Percentiles rank a stretch among this genome's conserved stretches.
phyloP scores from a whole-genome alignment of 2,113 vertebrate genomes.

The Etheostoma spectabile region DNA sequence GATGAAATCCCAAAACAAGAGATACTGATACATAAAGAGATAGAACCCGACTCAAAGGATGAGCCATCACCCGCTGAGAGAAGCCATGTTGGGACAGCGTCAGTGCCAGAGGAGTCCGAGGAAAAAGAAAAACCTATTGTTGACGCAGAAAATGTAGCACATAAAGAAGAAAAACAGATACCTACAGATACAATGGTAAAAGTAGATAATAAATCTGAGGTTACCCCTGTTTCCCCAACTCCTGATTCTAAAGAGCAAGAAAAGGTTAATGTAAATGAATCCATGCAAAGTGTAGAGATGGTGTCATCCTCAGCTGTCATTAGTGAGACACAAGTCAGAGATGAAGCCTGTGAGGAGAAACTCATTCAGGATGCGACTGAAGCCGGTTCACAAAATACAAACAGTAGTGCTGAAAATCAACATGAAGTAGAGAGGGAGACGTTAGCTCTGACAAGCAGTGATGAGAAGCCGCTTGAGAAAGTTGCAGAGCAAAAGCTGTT shows the following conservation, averaged over 20 bases:
- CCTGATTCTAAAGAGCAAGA: conserved; percentile 42
- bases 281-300: conserved; percentile 25
- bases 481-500: conserved; percentile 40
- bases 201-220: conserved; percentile 32
- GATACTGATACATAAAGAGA: conserved; percentile 24
- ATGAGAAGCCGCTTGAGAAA: conserved; percentile 29
- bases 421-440: conserved; percentile 21
- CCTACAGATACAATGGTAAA: conserved; percentile 8
- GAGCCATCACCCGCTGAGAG: conserved; percentile 9
- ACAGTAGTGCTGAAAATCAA: conserved; percentile 45
- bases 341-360: conserved; percentile 30
- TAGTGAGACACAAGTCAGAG: conserved; percentile 39
- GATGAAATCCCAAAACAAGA: conserved; percentile 46
- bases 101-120: conserved; percentile 27
- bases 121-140: conserved; percentile 13
- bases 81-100: conserved; percentile 21
- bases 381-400: conserved; percentile 24
- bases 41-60: conserved; percentile 21
- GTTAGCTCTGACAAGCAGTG: conserved; percentile 4
- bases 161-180: conserved; percentile 28
- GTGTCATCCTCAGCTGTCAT: conserved; percentile 30
- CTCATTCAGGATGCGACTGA: conserved; percentile 16
- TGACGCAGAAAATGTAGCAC: not conserved
- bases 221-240: conserved; percentile 1
- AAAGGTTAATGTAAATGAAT: conserved; percentile 31